Evolutionary conservation across 2,797 vertebrate genomes (phyloP).

Genomic region (Erethizon dorsatum): DNA sequence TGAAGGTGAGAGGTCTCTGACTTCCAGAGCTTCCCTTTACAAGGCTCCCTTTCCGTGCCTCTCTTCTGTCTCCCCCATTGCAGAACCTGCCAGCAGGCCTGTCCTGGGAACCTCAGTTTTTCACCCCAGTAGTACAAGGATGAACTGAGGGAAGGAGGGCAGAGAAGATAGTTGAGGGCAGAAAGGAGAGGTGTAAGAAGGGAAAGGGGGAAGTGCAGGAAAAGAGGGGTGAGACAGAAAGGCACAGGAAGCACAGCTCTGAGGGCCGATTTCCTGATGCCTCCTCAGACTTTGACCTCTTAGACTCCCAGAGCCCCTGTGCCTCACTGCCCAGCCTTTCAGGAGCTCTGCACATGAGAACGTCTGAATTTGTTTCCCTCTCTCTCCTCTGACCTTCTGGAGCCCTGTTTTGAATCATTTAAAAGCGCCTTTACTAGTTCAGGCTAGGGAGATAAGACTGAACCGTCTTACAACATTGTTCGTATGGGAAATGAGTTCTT

Average conservation of each 20-base stretch:
- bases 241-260: neutral
- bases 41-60: neutral
- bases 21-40: neutral
- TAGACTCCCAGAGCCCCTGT: neutral
- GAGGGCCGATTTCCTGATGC: neutral
- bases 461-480: neutral
- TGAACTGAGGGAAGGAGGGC: neutral
- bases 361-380: neutral
- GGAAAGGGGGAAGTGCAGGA: neutral
- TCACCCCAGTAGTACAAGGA: neutral
- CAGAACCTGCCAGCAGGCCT: neutral
- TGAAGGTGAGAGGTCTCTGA: neutral
- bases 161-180: neutral
- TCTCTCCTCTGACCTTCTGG: neutral
- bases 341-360: neutral
- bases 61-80: neutral
- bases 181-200: neutral
- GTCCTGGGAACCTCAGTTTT: neutral
- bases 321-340: neutral
- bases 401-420: neutral
- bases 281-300: neutral
- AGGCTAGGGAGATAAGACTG: neutral
- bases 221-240: neutral
- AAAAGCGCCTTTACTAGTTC: neutral
- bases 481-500: neutral